Conservation (phyloP, 2,113 vertebrate genomes). For the Phaethon lepturus region DNA sequence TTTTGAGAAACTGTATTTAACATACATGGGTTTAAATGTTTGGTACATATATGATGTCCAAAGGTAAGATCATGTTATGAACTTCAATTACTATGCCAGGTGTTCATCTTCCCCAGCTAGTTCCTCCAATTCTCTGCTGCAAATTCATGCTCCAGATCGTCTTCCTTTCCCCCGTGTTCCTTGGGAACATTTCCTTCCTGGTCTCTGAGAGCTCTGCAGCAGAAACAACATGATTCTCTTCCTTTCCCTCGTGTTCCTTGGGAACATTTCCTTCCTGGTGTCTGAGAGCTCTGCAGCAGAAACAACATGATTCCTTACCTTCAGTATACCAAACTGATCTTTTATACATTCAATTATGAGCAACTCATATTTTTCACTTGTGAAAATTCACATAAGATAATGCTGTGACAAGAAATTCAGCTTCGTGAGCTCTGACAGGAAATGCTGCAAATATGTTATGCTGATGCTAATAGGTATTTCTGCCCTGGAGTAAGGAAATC, state of each 20-base stretch:
- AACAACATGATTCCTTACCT: background rate
- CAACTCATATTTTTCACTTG: background rate
- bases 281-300: background rate
- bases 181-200: constrained; percentile 37
- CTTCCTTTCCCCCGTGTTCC: background rate
- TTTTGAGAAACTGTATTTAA: background rate
- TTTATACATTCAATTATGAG: background rate
- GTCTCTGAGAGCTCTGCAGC: background rate
- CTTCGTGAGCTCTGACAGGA: background rate
- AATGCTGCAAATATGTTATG: background rate
- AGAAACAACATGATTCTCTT: background rate
- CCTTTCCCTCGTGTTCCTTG: background rate
- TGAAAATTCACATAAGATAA: background rate
- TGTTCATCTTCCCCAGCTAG: constrained; percentile 6
- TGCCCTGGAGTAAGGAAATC: background rate
- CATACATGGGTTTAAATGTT: background rate
- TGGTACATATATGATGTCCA: background rate
- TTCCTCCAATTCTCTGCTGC: constrained; percentile 58
- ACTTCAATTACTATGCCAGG: constrained; percentile 23
- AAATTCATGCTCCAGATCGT: constrained; percentile 1
- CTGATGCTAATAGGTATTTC: background rate
- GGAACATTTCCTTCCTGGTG: constrained; percentile 41
- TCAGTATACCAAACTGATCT: background rate
- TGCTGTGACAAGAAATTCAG: background rate
- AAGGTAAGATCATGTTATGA: background rate